These are phyloP conservation scores for Rhea pennata DNA, from an alignment of 2,113 vertebrate genomes.

Conservation along the genomic window DNA sequence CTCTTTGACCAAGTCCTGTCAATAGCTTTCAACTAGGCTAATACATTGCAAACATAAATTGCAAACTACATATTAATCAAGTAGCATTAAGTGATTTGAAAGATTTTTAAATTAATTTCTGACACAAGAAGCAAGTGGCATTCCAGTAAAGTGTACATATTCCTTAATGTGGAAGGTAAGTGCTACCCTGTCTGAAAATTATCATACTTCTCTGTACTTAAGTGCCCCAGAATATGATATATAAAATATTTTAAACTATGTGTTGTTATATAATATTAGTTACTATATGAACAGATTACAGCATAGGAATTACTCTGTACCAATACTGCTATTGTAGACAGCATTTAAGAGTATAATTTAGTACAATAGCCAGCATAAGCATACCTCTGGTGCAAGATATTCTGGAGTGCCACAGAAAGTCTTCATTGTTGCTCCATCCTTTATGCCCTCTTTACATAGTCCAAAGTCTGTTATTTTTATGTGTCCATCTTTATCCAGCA, in stretches of 20 bases:
- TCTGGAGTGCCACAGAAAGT: slow-evolving; percentile 99
- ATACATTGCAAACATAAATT: not conserved
- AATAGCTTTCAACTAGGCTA: not conserved
- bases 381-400: slow-evolving; percentile 96
- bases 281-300: not conserved
- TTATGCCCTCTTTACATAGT: slow-evolving; percentile 97
- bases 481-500: slow-evolving; percentile 98
- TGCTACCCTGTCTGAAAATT: not conserved
- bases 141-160: not conserved
- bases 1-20: not conserved
- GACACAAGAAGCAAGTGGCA: not conserved
- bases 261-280: not conserved
- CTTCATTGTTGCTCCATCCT: slow-evolving; percentile 97
- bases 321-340: not conserved
- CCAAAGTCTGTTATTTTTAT: slow-evolving; percentile 99
- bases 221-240: not conserved
- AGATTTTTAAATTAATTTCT: not conserved
- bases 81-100: not conserved
- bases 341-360: not conserved
- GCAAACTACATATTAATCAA: not conserved
- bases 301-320: not conserved
- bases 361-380: not conserved
- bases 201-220: not conserved
- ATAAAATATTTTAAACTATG: not conserved
- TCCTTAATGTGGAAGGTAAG: not conserved